phyloP scores from a whole-genome alignment of 2,888 invertebrate species.

The Sesamia inferens region DNA sequence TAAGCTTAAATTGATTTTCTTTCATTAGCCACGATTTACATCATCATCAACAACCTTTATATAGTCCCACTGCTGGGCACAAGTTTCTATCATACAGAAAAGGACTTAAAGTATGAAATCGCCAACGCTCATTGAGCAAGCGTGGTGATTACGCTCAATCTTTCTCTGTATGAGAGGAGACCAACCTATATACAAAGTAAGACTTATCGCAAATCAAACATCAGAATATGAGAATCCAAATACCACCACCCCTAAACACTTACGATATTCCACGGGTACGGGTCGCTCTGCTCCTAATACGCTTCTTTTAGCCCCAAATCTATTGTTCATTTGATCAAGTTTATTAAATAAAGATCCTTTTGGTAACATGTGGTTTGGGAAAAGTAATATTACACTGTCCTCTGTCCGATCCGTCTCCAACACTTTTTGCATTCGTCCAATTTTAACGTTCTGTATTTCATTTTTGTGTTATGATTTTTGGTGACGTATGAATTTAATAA shows the following conservation, averaged over 20 bases:
- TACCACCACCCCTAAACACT: conserved; percentile 57
- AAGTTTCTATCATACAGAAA: no score
- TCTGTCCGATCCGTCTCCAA: conserved; percentile 16
- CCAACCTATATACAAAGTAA: not conserved
- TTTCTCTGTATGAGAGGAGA: no score
- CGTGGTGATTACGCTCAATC: no score
- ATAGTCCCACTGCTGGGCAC: no score
- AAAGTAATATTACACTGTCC: conserved; percentile 61
- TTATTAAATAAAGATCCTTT: conserved; percentile 75
- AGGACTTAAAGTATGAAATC: no score
- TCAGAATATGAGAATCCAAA: not conserved
- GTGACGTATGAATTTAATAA: not conserved
- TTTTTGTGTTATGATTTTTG: conserved; percentile 26
- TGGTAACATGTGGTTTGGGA: conserved; percentile 71
- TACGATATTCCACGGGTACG: conserved; percentile 61
- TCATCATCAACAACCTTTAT: no score
- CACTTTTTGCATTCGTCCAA: conserved; percentile 58
- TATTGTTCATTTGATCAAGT: conserved; percentile 83
- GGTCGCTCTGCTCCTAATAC: conserved; percentile 67
- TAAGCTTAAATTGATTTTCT: no score
- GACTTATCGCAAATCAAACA: not conserved
- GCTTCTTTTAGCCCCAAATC: conserved; percentile 75
- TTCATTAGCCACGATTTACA: not conserved
- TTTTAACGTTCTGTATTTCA: conserved; percentile 48
- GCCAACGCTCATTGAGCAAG: no score